Base-by-base conservation (phyloP, 37 sponge, comb jelly and placozoan genomes). In the Crambe crambe region DNA sequence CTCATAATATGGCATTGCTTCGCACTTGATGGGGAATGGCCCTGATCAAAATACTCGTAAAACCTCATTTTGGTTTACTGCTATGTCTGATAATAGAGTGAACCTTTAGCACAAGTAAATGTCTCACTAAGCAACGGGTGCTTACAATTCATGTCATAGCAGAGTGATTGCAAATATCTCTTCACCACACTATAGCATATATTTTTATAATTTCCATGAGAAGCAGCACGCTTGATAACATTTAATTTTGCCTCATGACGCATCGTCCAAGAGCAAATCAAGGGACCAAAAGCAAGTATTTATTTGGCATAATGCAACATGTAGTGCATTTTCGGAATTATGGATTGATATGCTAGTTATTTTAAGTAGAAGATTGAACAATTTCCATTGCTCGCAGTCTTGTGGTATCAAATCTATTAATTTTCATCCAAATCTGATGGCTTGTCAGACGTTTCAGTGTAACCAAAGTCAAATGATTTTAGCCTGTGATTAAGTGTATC, bases 311-410 rank as follows among this genome's bases (percentile, higher is more conserved):
- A 75, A 36, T 84, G 84, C 32, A 84, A 60, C 77, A 84, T 68
- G 42, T 68, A 76, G 68, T 84, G 84, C 84, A 84, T 84, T 67
- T 84, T 84, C 40, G 77, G 77, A 30, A 75, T 75, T 37, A 76
- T 35, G 1, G 38, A 44, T 27, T 59, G 22, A 34, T 58, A 83
- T 74, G 37, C 34, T 54, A n/a, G 35, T 36, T 38, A 83, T 83
- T 2, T 43, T 29, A 29, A 75, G 36, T 17, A 84, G 62, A 26
- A 84, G 23, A 44, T 39, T n/a, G 36, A 37, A 84, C 17, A 39
- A 68, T 20, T 75, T 25, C 84, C 84, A 84, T 20, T 76, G 35
- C 29, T 42, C 59, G 54, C 41, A 32, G 23, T 84, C 84, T 42
- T 67, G 68, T 18, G 76, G 77, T 18, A 84, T 39, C 30, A 47